phyloP scores from a whole-genome alignment of 1,140 invertebrate genomes.

The Nasonia longicornis region DNA sequence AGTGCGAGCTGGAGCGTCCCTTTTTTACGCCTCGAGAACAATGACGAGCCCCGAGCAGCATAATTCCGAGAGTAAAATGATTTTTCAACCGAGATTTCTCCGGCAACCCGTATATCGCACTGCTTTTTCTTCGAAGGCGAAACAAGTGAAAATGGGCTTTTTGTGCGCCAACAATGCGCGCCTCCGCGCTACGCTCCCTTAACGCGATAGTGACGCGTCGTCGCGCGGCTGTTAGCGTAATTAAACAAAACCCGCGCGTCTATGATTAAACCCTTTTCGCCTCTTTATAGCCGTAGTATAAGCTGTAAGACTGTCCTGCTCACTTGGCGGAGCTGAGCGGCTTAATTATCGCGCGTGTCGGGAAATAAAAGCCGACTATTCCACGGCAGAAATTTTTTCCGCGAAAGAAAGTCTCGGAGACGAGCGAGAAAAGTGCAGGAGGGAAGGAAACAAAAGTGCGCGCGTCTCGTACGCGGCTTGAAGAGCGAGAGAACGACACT shows the following conservation, averaged over 20 bases:
- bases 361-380: constrained; percentile 5
- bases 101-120: constrained; percentile 8
- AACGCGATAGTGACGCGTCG: not conserved
- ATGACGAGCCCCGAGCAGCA: constrained; percentile 24
- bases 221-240: not conserved
- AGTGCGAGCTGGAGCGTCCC: constrained; percentile 44
- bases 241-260: not conserved
- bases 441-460: not conserved
- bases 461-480: too few species aligned
- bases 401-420: not conserved
- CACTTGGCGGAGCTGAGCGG: constrained; percentile 25
- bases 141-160: not conserved
- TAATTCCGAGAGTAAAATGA: constrained; percentile 39
- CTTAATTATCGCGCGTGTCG: constrained; percentile 37
- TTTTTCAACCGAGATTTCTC: constrained; percentile 32
- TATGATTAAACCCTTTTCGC: too few species aligned
- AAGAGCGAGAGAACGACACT: too few species aligned
- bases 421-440: constrained; percentile 8
- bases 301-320: not conserved
- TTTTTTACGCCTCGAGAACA: constrained; percentile 47
- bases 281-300: too few species aligned
- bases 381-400: not conserved
- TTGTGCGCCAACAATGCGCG: not conserved
- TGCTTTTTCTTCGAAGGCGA: constrained; percentile 4
- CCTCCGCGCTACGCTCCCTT: not conserved